Evolutionary conservation across 2,888 invertebrate species (phyloP).

Genomic region (Oxyteleia sp.): DNA sequence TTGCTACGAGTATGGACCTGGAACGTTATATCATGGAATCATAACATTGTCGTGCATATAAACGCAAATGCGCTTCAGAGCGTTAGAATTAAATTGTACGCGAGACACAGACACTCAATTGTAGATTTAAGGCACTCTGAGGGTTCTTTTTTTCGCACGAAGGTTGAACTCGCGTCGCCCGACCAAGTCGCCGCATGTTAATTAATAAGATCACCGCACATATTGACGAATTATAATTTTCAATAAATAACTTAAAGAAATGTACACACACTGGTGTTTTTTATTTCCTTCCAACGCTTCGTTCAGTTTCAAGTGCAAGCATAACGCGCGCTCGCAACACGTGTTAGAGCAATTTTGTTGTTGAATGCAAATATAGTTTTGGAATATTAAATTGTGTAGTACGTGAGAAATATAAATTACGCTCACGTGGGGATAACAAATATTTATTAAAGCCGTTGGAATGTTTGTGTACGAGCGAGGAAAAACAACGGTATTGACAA

Average conservation of each 20-base stretch:
- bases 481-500: background rate
- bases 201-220: no score
- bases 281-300: no score
- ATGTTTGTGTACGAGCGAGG: background rate
- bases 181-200: no score
- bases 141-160: constrained; percentile 14
- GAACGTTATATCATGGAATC: constrained; percentile 64
- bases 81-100: constrained; percentile 51
- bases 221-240: no score
- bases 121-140: constrained; percentile 51
- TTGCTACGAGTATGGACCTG: constrained; percentile 38
- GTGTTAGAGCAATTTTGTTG: background rate
- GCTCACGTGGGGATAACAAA: background rate
- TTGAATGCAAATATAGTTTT: background rate
- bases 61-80: constrained; percentile 35
- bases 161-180: no score
- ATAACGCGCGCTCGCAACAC: background rate
- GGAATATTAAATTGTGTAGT: background rate
- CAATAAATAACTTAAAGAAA: no score
- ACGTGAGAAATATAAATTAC: constrained; percentile 1
- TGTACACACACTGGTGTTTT: no score
- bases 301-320: background rate
- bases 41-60: constrained; percentile 61
- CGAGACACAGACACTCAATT: constrained; percentile 33
- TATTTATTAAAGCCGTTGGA: background rate